Percentiles rank a stretch among this genome's conserved stretches.
These are phyloP conservation scores for Bruchidius siliquastri DNA, from an alignment of 2,888 invertebrate species.

Conservation along the genomic window DNA sequence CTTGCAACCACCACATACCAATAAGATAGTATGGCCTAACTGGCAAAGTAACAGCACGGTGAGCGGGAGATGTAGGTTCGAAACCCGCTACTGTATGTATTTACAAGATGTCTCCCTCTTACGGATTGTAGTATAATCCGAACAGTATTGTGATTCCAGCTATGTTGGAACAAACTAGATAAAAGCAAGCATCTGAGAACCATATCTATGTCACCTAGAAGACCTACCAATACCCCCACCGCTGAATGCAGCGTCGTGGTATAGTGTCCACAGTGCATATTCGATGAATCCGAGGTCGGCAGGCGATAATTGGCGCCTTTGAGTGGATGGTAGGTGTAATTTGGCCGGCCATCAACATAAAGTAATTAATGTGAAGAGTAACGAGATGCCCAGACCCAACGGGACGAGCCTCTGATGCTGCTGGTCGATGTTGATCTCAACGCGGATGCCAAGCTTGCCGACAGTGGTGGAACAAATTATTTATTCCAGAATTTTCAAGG, in stretches of 20 bases:
- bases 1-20: too few species aligned
- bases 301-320: slow-evolving; percentile 19
- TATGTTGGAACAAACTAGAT: too few species aligned
- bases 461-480: too few species aligned
- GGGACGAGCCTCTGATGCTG: background rate
- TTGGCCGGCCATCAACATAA: slow-evolving; percentile 21
- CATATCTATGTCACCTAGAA: background rate
- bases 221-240: background rate
- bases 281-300: background rate
- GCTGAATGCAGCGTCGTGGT: background rate
- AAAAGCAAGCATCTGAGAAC: too few species aligned
- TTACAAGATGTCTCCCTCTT: too few species aligned
- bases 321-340: slow-evolving; percentile 27
- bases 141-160: too few species aligned
- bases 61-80: too few species aligned
- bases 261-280: background rate
- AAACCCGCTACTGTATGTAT: too few species aligned
- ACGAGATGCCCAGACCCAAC: slow-evolving; percentile 6
- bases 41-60: too few species aligned
- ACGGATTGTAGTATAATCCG: too few species aligned
- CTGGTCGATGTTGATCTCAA: background rate
- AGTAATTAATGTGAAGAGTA: slow-evolving; percentile 23
- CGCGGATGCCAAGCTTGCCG: background rate
- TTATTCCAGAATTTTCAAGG: too few species aligned
- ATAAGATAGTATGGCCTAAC: too few species aligned